Base-by-base conservation (phyloP, 1,140 invertebrate genomes). In the Lethrus apterus region DNA sequence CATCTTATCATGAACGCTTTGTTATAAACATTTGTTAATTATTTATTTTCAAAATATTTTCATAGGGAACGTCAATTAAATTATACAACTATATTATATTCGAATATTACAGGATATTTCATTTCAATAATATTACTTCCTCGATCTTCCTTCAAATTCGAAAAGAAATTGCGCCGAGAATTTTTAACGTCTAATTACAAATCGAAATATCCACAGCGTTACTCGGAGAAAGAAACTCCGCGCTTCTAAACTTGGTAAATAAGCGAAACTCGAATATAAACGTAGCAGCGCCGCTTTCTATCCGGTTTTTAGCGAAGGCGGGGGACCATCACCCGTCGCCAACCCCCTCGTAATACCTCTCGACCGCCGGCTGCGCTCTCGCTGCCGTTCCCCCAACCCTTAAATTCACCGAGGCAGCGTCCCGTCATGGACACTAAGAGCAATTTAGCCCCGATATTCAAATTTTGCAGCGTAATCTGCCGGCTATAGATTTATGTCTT, bases 381-480 rank as follows among this genome's bases (percentile, higher is more conserved):
- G 5, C 18, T 38, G 19, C 35, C 35, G 35, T 38, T 38, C 24
- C 35, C 13, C 35, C n/a, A 21, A 19, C 13, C 11, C 19, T 10
- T 38, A 10, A 21, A 9, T 23, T 10, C 35, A 9, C 18, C 35
- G 35, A 23, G 11, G 24, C 42, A 19, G 13, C 17, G 14, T 31
- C 34, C 15, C 13, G 41, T 26, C 31, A 44, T 23, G 43, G 43
- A 44, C 43, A 21, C 31, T 19, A 20, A 31, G 43, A 44, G 20
- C 43, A 44, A 44, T 44, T 44, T 44, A 44, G 43, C 43, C 20
- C 20, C 43, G 43, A 44, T 44, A 44, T 44, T 44, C 43, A 44
- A 44, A 44, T 38, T 44, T 21, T 44, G 43, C 43, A 44, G 43
- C 31, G 43, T 44, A 44, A 44, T 44, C 43, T 44, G 43, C 43